Evolutionary conservation across 2,797 vertebrate species (phyloP), one percentile per base, ranked within the genome.

Genomic region (Neostethus bicornis): DNA sequence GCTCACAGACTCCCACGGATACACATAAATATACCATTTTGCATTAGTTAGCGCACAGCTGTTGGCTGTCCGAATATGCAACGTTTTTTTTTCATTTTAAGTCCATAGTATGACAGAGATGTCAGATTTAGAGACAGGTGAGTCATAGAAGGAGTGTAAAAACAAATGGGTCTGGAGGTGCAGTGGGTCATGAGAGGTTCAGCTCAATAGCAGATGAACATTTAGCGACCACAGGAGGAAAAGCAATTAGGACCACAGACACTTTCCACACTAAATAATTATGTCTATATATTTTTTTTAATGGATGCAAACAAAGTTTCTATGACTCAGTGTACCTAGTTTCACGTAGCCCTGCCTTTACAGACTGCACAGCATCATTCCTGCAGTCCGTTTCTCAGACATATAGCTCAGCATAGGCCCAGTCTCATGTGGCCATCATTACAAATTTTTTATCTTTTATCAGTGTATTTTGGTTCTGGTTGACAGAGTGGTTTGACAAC

Each of bases 361-460:
- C 42, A 60, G 43, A 43, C 49, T 57, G 44, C 17, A 39, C 42
- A 48, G 32, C 25, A 19, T 42, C 25, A 2, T 59, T 46, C 39
- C 50, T 62, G 42, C 48, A 25, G 21, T 55, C 26, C 75, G 10
- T 19, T 76, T 61, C 34, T 57, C 64, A 75, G 62, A 79, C 53
- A 54, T 76, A 66, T 48, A 65, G 51, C 34, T 65, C 59, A 66
- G 56, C 32, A 7, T 2, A 58, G 13, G 11, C 41, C 52, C 13
- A 2, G 12, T 68, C 76, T 70, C 54, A 32, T 20, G 45, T 54
- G 61, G 65, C 44, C 34, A 70, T 63, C 61, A 53, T 51, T 72
- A 56, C 57, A 51, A 54, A 75, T 43, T 56, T 34, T 60, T 71
- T 67, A 41, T 54, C 55, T 9, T 44, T 73, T 63, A 58, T 73